Conservation (phyloP, 2,888 invertebrate species). For the Pheosia tremula region DNA sequence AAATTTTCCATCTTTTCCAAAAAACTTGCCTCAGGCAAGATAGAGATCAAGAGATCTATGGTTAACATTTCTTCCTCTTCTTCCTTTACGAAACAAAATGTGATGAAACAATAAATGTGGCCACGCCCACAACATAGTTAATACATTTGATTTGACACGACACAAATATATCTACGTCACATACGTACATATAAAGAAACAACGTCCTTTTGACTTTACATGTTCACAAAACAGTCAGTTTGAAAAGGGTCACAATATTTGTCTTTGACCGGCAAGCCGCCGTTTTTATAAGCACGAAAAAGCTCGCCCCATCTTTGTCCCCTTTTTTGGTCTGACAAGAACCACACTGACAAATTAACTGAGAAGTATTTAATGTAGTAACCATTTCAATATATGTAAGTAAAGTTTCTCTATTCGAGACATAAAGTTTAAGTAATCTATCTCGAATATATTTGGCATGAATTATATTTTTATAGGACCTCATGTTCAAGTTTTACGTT, state of each 20-base stretch:
- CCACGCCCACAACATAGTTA: no score
- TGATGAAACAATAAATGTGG: no score
- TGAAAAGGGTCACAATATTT: slow-evolving; percentile 31
- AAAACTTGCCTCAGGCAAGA: no score
- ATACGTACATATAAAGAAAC: no score
- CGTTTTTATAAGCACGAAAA: slow-evolving; percentile 11
- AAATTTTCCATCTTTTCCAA: no score
- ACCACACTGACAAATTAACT: slow-evolving; percentile 3
- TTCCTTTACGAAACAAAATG: no score
- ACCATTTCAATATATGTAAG: neutral
- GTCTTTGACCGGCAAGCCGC: slow-evolving; percentile 21
- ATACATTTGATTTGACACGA: slow-evolving; percentile 8
- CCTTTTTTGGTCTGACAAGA: neutral
- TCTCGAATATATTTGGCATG: no score
- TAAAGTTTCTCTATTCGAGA: neutral
- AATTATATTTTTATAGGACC: no score
- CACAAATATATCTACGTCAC: no score
- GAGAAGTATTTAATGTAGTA: neutral
- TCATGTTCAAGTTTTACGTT: neutral
- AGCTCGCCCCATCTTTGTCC: neutral
- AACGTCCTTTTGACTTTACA: slow-evolving; percentile 19
- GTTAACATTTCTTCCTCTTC: no score
- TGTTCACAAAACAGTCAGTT: slow-evolving; percentile 10
- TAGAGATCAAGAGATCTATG: no score
- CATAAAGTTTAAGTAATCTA: no score